Base-by-base conservation (phyloP, 2,888 invertebrate genomes). In the Camponotus fellah region DNA sequence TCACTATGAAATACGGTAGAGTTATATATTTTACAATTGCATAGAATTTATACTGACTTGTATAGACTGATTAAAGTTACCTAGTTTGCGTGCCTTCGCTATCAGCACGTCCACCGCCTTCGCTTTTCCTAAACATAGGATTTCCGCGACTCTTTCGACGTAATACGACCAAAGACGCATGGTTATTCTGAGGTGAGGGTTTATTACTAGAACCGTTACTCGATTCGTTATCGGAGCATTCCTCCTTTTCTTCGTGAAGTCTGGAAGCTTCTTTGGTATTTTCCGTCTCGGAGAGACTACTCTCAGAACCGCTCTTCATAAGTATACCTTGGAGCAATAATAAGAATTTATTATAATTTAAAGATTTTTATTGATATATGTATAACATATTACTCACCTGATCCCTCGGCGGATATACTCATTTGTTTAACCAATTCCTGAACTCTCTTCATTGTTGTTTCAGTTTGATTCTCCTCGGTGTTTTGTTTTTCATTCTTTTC, bases 301-400 rank as follows among this genome's bases (percentile, higher is more conserved):
- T 98, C 92, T 98, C 98, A 0, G 98, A 98, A n/a, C 97, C 98
- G 34, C 98, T 98, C 95, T 98, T 98, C 74, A 96, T 96, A 74
- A 98, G 94, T 89, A 95, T 95, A 71, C 95, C 96, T 94, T 86
- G 5, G 75, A 88, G 68, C 17, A 26, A 71, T 66, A 9, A 72
- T 17, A 12, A 64, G 64, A 76, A 10, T 40, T 46, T 0, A 40
- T 82, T 56, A 62, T 4, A 65, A 34, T 46, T 34, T 53, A 53
- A 53, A 26, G 21, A 14, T 68, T n/a, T 53, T n/a, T 6, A 77
- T 69, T 17, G 0, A 64, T 12, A 56, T 32, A 53, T 17, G 3
- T 5, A 21, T 12, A 65, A 81, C 17, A 32, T 14, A 10, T 66
- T 17, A 80, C 79, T 86, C 92, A 96, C 97, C 96, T 93, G 96